Percentiles rank a stretch among this genome's conserved stretches.
phyloP scores from a whole-genome alignment of 2,797 vertebrate genomes.

The Leptatherina wallacei region DNA sequence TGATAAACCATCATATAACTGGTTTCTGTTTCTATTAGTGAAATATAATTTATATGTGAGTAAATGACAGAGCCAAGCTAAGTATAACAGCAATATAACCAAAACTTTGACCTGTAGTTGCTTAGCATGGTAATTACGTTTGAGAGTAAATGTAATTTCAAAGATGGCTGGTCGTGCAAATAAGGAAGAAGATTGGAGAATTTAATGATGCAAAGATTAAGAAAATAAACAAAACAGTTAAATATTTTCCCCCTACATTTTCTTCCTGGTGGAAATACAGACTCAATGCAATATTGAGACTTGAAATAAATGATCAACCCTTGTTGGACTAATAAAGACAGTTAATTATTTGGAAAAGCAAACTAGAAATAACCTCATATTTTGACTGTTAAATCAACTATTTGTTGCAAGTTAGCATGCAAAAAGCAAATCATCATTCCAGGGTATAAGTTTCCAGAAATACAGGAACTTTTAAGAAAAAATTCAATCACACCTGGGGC shows the following conservation, averaged over 20 bases:
- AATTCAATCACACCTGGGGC: slow-evolving; percentile 6
- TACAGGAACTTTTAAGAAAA: slow-evolving; percentile 7
- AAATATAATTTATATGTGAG: too few species aligned
- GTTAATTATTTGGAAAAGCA: neutral
- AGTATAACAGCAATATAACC: neutral
- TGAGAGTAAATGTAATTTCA: neutral
- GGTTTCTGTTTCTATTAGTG: too few species aligned
- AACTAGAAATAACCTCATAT: neutral
- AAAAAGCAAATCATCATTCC: slow-evolving; percentile 14
- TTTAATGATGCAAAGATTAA: neutral
- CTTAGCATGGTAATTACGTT: neutral
- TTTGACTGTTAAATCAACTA: neutral
- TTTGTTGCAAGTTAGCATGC: slow-evolving; percentile 4
- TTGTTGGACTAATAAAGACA: neutral
- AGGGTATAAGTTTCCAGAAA: slow-evolving; percentile 30
- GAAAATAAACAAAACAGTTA: neutral
- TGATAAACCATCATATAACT: too few species aligned
- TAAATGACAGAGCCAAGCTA: too few species aligned
- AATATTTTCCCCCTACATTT: neutral
- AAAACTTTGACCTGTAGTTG: neutral
- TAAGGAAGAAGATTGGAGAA: neutral
- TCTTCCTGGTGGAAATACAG: neutral
- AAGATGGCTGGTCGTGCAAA: neutral
- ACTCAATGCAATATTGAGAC: neutral
- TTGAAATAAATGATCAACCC: neutral